Evolutionary conservation across 2,797 vertebrate species (phyloP), one percentile per base, ranked within the genome.

Genomic region (Rachycentron canadum): DNA sequence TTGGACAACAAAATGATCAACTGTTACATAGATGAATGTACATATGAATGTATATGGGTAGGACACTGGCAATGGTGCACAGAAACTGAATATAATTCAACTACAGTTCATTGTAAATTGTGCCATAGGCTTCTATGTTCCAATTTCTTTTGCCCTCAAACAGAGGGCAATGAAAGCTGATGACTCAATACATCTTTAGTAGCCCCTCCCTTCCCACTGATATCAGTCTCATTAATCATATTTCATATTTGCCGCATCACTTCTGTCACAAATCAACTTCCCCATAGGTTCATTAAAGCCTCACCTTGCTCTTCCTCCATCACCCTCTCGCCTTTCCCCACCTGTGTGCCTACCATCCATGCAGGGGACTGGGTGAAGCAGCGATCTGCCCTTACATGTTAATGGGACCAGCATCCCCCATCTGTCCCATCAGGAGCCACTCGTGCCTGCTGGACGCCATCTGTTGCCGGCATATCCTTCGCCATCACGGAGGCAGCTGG

Each of bases 391-490:
- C 58, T 47, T 72, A 52, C 3, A 32, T 23, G 60, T 67, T 63
- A 68, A 71, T 78, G 74, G 61, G 43, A 60, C 49, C 52, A 56
- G 57, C n/a, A 6, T 21, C 32, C 36, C 38, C 71, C 78, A 60
- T 78, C 58, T 78, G 75, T 47, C 71, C 53, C 57, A 71, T 32
- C 62, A 72, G 75, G 58, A 72, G 25, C 62, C 3, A 19, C 19
- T 53, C 26, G 43, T 64, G 41, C 70, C 47, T 73, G 30, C 69
- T 62, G 69, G 69, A 73, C 1, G 25, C 73, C 83, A 82, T 81
- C 79, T 85, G 78, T 62, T 69, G 53, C 67, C 28, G 19, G 30
- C 63, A 50, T 58, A 60, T 63, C 62, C 62, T 30, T 81, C 71
- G 16, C 21, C 67, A 63, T 64, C 43, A 28, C 13, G 3, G 16